Conservation (phyloP, 2,888 invertebrate species). For the Onthophagus sagittarius region DNA sequence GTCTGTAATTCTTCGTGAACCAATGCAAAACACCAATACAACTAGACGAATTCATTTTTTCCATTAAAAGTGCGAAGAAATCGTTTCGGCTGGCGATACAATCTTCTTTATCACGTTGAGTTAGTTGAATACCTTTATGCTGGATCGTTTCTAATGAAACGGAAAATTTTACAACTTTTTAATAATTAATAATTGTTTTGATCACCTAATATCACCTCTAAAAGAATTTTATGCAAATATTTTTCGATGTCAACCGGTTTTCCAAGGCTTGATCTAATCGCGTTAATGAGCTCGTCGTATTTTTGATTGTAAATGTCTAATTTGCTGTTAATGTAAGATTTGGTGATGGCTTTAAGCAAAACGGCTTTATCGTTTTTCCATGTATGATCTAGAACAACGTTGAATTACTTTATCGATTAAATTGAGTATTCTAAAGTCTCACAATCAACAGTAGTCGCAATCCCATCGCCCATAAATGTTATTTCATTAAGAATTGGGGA, state of each 20-base stretch:
- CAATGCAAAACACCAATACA: neutral
- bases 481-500: neutral
- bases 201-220: neutral
- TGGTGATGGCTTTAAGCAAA: neutral
- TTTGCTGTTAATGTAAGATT: neutral
- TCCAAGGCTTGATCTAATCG: neutral
- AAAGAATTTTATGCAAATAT: neutral
- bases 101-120: too few species aligned
- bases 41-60: neutral
- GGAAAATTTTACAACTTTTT: too few species aligned
- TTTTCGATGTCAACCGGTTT: neutral
- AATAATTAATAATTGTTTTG: too few species aligned
- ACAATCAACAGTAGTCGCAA: neutral
- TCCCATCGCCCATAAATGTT: neutral
- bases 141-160: too few species aligned
- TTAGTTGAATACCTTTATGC: too few species aligned
- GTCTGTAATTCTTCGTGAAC: neutral
- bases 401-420: too few species aligned
- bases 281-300: neutral
- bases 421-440: neutral
- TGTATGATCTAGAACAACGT: neutral
- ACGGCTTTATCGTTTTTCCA: neutral
- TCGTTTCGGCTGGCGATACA: neutral
- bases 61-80: neutral
- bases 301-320: neutral